Evolutionary conservation across 2,797 vertebrate species (phyloP), one percentile per base, ranked within the genome.

Genomic region (Dallia pectoralis): DNA sequence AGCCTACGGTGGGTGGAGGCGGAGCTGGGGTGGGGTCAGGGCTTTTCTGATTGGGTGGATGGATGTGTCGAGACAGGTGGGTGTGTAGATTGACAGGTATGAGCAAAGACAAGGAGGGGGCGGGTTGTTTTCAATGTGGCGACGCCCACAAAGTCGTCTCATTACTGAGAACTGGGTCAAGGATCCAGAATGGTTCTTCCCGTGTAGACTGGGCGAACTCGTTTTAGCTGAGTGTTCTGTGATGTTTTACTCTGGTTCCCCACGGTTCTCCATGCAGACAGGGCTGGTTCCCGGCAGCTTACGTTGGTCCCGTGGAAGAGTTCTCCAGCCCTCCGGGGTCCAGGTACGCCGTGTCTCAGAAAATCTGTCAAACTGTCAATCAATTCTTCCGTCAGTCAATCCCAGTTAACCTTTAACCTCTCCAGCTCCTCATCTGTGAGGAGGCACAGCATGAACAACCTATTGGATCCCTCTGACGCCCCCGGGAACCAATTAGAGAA

Each of bases 201-300:
- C 36, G 1, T 40, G 5, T 40, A 40, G 9, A 40, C 36, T 1
- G 36, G 36, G 36, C 3, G 9, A 3, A 12, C 40, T 12, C 6
- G 40, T 44, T 12, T 44, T 12, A 1, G 5, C 9, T 14, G 40
- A 44, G 40, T 9, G 40, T 14, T 44, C 12, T 44, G 40, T 44
- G 40, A 44, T 1, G 40, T 44, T 44, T 27, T 15, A 48, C 2
- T 14, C 29, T 14, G 47, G 61, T 47, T 2, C 62, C 18, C 32
- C 32, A 33, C 29, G 11, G 14, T 40, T 76, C 4, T 29, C 48
- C 78, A 76, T 33, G 2, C 87, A 99, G 97, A 67, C 95, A 95
- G 0, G 97, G 97, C 84, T 99, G 97, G 97, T 99, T 99, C 80
- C 97, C 97, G 0, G 95, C 96, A 79, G 95, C 96, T 27, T 99